phyloP scores from a whole-genome alignment of 2,888 invertebrate genomes.

The Amitus sp. region DNA sequence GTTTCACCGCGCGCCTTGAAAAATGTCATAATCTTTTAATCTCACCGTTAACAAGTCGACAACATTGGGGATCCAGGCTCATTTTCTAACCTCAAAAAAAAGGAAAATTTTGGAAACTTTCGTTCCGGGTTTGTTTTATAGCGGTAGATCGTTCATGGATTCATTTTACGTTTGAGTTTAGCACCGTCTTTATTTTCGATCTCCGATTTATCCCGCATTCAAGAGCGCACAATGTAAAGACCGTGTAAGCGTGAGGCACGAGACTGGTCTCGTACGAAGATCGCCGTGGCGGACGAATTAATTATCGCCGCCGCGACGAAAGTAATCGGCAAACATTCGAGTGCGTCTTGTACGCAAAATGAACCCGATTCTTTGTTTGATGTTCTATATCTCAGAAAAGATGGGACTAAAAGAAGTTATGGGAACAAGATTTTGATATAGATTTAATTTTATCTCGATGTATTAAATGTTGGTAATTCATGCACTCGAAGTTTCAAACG shows the following conservation, averaged over 20 bases:
- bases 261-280: not conserved
- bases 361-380: too few species aligned
- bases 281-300: not conserved
- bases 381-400: too few species aligned
- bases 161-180: not conserved
- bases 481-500: too few species aligned
- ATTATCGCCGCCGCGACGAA: not conserved
- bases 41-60: too few species aligned
- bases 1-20: not conserved
- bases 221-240: not conserved
- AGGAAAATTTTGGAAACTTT: not conserved
- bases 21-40: not conserved
- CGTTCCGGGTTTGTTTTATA: too few species aligned
- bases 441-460: too few species aligned
- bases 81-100: constrained; percentile 1
- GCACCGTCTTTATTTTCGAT: not conserved
- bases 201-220: not conserved
- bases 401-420: too few species aligned
- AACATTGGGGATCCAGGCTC: too few species aligned
- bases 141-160: not conserved
- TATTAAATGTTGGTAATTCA: too few species aligned
- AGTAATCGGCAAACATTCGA: not conserved
- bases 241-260: not conserved
- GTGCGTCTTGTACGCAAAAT: too few species aligned
- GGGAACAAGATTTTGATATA: too few species aligned